phyloP scores from a whole-genome alignment of 2,888 invertebrate genomes.

The Fabriciana adippe region DNA sequence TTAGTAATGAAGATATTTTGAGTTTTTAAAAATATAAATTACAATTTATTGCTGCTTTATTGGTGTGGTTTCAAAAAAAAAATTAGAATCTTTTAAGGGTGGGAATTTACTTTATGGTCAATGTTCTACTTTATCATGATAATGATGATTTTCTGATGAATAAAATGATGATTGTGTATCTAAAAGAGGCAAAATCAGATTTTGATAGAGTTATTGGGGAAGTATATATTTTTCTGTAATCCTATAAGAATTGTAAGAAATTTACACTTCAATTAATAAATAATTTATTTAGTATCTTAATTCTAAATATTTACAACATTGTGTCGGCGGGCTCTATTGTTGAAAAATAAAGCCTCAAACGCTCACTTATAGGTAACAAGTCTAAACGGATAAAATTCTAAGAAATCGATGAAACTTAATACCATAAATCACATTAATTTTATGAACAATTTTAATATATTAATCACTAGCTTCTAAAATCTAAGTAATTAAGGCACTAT shows the following conservation, averaged over 20 bases:
- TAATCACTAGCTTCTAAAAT: constrained; percentile 26
- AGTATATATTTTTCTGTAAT: background rate
- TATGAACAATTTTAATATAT: constrained; percentile 48
- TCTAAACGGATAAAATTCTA: constrained; percentile 54
- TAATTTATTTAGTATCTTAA: constrained; percentile 62
- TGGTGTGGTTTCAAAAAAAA: too few species aligned
- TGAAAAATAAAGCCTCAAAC: constrained; percentile 35
- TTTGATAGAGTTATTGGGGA: too few species aligned
- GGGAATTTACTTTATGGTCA: too few species aligned
- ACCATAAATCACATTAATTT: constrained; percentile 30
- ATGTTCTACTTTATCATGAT: too few species aligned
- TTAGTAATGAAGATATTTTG: too few species aligned
- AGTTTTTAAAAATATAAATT: too few species aligned
- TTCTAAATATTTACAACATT: constrained; percentile 59
- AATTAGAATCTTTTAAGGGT: too few species aligned
- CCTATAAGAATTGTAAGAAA: constrained; percentile 22
- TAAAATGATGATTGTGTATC: too few species aligned
- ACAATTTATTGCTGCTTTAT: too few species aligned
- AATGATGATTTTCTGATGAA: too few species aligned
- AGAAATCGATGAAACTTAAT: constrained; percentile 27
- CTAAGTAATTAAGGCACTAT: constrained; percentile 68
- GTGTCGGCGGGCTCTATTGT: constrained; percentile 50
- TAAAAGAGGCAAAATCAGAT: too few species aligned
- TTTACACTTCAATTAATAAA: constrained; percentile 61
- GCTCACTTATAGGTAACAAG: constrained; percentile 42